Evolutionary conservation across 2,888 invertebrate species (phyloP).

Genomic region (Ptilodon capucinus): DNA sequence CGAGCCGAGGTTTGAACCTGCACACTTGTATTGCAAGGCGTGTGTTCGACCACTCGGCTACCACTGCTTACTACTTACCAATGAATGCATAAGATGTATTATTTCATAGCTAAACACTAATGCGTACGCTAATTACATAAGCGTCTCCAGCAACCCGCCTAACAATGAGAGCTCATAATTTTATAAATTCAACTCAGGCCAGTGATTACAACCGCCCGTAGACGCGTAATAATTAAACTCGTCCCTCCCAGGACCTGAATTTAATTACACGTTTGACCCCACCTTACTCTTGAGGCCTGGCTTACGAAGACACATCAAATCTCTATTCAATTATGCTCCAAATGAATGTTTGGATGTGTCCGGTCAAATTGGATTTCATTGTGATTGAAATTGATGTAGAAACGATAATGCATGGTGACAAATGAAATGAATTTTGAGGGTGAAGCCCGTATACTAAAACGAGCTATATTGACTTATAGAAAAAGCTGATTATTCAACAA

Average conservation of each 20-base stretch:
- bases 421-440: constrained; percentile 29
- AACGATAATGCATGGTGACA: constrained; percentile 23
- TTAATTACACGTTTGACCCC: constrained; percentile 64
- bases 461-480: too few species aligned
- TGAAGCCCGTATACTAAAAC: too few species aligned
- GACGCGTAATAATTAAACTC: constrained; percentile 49
- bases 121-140: not conserved
- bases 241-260: constrained; percentile 46
- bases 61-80: too few species aligned
- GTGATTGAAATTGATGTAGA: constrained; percentile 25
- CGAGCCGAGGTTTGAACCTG: too few species aligned
- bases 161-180: constrained; percentile 4
- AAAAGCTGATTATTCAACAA: too few species aligned
- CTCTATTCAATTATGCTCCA: constrained; percentile 55
- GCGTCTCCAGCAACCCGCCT: not conserved
- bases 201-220: constrained; percentile 21
- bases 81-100: too few species aligned
- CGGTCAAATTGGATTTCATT: constrained; percentile 39
- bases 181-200: constrained; percentile 12
- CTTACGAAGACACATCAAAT: constrained; percentile 50
- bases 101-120: too few species aligned
- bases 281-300: constrained; percentile 30
- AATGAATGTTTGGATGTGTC: constrained; percentile 37
- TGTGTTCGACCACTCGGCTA: too few species aligned
- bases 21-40: too few species aligned